Conservation (phyloP, 2,888 invertebrate genomes). For the Molanna angustata region DNA sequence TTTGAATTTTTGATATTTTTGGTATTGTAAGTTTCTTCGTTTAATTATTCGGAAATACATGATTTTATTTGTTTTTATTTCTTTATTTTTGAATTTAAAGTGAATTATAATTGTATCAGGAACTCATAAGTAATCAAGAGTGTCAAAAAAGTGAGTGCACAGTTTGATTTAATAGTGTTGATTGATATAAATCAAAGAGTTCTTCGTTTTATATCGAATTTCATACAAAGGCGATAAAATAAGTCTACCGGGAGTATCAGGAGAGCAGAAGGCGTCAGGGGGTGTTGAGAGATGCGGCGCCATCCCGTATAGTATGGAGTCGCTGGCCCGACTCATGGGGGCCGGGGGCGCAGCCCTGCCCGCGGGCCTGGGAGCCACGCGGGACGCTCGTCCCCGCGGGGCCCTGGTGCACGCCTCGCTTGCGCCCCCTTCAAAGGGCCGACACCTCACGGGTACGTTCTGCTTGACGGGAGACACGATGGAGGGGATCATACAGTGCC, state of each 20-base stretch:
- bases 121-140: background rate
- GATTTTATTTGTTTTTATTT: too few relatives aligned
- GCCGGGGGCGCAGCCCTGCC: conserved; percentile 68
- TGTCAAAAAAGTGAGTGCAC: background rate
- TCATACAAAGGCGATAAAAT: conserved; percentile 7
- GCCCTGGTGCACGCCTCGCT: conserved; percentile 77
- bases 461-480: conserved; percentile 88
- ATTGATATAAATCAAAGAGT: too few relatives aligned
- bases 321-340: conserved; percentile 76
- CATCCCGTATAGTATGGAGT: conserved; percentile 62
- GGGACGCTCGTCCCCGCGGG: conserved; percentile 60
- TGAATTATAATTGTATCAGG: background rate
- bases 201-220: background rate
- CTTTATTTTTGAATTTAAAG: background rate
- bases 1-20: too few relatives aligned
- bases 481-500: conserved; percentile 91
- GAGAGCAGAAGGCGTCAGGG: conserved; percentile 14
- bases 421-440: conserved; percentile 70
- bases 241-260: conserved; percentile 17
- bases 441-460: conserved; percentile 84
- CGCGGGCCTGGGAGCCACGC: conserved; percentile 53
- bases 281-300: conserved; percentile 11
- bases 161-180: too few relatives aligned
- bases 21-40: too few relatives aligned
- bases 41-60: too few relatives aligned